These are phyloP conservation scores for Squalus acanthias DNA, from an alignment of 2,797 vertebrate genomes.

Conservation along the genomic window DNA sequence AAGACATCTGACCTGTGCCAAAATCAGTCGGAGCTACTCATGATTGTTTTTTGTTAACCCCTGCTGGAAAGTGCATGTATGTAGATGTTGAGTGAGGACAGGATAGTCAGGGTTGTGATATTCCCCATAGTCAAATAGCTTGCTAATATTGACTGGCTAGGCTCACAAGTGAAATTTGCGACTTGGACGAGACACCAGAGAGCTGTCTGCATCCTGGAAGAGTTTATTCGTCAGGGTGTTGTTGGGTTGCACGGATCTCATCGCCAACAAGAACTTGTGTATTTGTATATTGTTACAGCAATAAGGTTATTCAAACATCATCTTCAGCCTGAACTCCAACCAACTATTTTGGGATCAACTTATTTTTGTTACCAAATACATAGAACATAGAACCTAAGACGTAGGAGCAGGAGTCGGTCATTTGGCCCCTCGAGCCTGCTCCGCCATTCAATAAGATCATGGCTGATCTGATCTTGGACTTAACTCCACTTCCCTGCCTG, in stretches of 20 bases:
- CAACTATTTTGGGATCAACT: background rate
- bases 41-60: background rate
- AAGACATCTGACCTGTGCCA: background rate
- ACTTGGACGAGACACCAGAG: too few relatives aligned
- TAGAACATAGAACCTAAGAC: too few relatives aligned
- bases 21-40: background rate
- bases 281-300: background rate
- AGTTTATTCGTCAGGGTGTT: background rate
- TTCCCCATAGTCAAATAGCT: background rate
- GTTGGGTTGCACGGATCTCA: background rate
- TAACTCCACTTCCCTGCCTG: too few relatives aligned
- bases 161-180: background rate
- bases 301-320: background rate
- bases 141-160: background rate
- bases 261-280: background rate
- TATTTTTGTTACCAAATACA: too few relatives aligned
- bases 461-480: too few relatives aligned
- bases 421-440: too few relatives aligned
- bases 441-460: too few relatives aligned
- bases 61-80: background rate
- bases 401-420: too few relatives aligned
- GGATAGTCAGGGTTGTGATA: background rate
- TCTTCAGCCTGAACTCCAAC: background rate
- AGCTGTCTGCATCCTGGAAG: background rate
- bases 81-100: background rate